Percentiles rank a stretch among this genome's conserved stretches.
Evolutionary conservation across 1,140 invertebrate species (phyloP).

Genomic region (Drosophila pandora): DNA sequence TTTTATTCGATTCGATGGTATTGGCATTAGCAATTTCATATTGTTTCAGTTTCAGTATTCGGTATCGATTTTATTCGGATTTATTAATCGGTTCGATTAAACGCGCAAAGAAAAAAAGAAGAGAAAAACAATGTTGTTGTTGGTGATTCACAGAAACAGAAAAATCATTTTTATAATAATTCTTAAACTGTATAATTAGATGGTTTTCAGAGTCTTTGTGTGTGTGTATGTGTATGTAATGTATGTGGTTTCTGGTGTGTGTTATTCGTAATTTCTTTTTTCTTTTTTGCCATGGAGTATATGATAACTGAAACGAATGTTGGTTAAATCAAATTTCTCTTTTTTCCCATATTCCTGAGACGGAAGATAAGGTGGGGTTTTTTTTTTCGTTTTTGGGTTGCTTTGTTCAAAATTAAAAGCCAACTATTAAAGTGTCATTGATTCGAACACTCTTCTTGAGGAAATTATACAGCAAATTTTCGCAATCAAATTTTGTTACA

Average conservation of each 20-base stretch:
- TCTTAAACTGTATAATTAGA: constrained; percentile 79
- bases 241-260: constrained; percentile 21
- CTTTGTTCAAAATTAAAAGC: constrained; percentile 3
- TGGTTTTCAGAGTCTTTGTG: constrained; percentile 51
- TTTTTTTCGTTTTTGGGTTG: background rate
- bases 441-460: constrained; percentile 6
- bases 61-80: constrained; percentile 32
- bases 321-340: constrained; percentile 20
- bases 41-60: constrained; percentile 26
- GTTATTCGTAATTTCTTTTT: constrained; percentile 29
- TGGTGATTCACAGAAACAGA: constrained; percentile 83
- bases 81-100: constrained; percentile 66
- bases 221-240: constrained; percentile 34
- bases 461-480: constrained; percentile 37
- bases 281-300: constrained; percentile 41
- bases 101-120: constrained; percentile 83
- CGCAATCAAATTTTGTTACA: constrained; percentile 77
- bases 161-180: constrained; percentile 82
- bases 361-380: background rate
- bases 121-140: constrained; percentile 84
- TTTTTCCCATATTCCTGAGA: constrained; percentile 33
- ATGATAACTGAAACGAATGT: constrained; percentile 38
- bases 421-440: constrained; percentile 8
- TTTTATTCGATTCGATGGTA: constrained; percentile 28
- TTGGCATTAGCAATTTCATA: constrained; percentile 27